phyloP scores from a whole-genome alignment of 2,888 invertebrate genomes.

The Apoderus coryli region DNA sequence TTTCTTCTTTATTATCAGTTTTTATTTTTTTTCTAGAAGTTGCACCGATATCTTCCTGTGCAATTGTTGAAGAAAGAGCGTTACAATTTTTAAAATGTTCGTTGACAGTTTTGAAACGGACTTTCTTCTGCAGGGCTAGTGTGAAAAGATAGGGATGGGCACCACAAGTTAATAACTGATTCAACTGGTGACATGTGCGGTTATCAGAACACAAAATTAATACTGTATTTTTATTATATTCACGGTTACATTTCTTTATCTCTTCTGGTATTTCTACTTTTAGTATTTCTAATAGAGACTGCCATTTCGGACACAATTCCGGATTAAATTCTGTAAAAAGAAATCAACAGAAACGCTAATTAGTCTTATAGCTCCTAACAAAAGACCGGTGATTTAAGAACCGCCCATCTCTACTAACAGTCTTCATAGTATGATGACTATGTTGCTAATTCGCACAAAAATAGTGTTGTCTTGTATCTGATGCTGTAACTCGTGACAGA shows the following conservation, averaged over 20 bases:
- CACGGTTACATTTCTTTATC: slow-evolving; percentile 36
- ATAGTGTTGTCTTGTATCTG: too few relatives aligned
- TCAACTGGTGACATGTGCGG: slow-evolving; percentile 68
- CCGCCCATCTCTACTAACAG: too few relatives aligned
- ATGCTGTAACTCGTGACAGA: too few relatives aligned
- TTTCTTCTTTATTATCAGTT: slow-evolving; percentile 18
- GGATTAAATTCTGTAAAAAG: slow-evolving; percentile 60
- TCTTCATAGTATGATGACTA: too few relatives aligned
- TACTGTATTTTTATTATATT: slow-evolving; percentile 53
- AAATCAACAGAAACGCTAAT: too few relatives aligned
- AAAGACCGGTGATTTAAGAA: too few relatives aligned
- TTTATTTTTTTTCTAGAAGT: slow-evolving; percentile 10
- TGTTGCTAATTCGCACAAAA: too few relatives aligned
- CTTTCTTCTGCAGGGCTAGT: slow-evolving; percentile 43
- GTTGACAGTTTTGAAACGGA: slow-evolving; percentile 43
- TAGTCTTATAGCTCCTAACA: too few relatives aligned
- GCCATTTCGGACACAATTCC: slow-evolving; percentile 86
- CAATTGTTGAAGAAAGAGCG: slow-evolving; percentile 21
- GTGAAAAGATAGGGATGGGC: slow-evolving; percentile 47
- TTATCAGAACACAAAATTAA: slow-evolving; percentile 75
- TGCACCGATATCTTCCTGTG: slow-evolving; percentile 9
- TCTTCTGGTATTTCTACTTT: slow-evolving; percentile 66
- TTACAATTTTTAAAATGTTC: slow-evolving; percentile 31
- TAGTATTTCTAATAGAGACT: slow-evolving; percentile 64
- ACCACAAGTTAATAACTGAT: slow-evolving; percentile 49